Evolutionary conservation across 2,888 invertebrate species (phyloP).

Genomic region (Melinopterus prodromus): DNA sequence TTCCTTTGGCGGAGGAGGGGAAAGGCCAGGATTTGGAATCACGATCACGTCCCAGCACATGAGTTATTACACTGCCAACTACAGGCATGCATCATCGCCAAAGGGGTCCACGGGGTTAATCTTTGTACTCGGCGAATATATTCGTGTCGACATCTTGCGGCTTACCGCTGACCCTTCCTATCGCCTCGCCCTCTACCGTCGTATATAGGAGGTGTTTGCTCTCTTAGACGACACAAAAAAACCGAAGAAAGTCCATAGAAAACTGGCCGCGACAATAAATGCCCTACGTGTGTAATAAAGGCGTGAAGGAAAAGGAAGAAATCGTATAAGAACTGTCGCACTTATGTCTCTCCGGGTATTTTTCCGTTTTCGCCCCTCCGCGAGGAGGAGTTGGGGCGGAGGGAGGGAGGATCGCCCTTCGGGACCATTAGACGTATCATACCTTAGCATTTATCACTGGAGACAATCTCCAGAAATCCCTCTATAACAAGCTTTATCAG

Average conservation of each 20-base stretch:
- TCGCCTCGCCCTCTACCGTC: background rate
- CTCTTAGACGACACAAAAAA: background rate
- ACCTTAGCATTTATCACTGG: constrained; percentile 4
- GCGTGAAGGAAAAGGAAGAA: background rate
- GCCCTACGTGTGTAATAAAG: constrained; percentile 4
- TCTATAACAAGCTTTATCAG: constrained; percentile 4
- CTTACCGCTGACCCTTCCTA: constrained; percentile 9
- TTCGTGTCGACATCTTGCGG: constrained; percentile 30
- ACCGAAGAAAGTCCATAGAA: background rate
- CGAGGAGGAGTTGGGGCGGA: background rate
- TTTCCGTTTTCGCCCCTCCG: background rate
- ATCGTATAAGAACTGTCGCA: constrained; percentile 4
- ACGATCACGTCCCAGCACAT: constrained; percentile 33
- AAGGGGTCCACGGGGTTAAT: constrained; percentile 43
- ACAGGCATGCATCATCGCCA: constrained; percentile 40
- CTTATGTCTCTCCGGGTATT: background rate
- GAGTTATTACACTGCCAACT: constrained; percentile 38
- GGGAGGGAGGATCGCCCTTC: background rate
- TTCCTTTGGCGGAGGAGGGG: background rate
- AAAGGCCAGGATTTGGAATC: background rate
- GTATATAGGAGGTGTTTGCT: background rate
- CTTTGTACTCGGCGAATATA: constrained; percentile 41
- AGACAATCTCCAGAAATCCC: constrained; percentile 4
- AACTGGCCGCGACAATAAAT: constrained; percentile 4
- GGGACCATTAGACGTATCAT: constrained; percentile 4